Percentiles rank a stretch among this genome's conserved stretches.
Conservation (phyloP, 2,113 vertebrate genomes). For the Paramisgurnus dabryanus region DNA sequence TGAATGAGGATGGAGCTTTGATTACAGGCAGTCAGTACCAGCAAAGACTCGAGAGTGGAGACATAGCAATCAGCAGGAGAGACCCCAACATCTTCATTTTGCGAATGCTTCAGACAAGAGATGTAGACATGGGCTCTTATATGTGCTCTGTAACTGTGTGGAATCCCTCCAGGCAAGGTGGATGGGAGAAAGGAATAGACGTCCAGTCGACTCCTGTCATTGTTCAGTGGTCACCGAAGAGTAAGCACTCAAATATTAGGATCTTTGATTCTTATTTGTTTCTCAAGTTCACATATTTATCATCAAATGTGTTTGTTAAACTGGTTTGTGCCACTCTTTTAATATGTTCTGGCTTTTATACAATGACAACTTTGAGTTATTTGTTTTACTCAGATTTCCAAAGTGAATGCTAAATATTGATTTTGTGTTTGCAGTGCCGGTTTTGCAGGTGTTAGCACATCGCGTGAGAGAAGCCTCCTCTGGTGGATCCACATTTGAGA, state of each 20-base stretch:
- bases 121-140: slow-evolving; percentile 78
- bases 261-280: neutral
- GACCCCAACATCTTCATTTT: slow-evolving; percentile 72
- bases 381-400: neutral
- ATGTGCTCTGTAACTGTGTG: slow-evolving; percentile 78
- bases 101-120: slow-evolving; percentile 79
- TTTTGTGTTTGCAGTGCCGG: slow-evolving; percentile 48
- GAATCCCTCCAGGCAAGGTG: slow-evolving; percentile 70
- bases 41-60: slow-evolving; percentile 70
- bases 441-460: slow-evolving; percentile 66
- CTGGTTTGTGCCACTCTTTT: too few species aligned
- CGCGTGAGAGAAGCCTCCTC: slow-evolving; percentile 81
- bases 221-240: slow-evolving; percentile 78
- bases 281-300: neutral
- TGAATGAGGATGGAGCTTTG: slow-evolving; percentile 77
- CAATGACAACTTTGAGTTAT: too few species aligned
- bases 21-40: slow-evolving; percentile 64
- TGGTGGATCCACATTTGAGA: slow-evolving; percentile 92
- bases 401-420: neutral
- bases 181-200: slow-evolving; percentile 79
- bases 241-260: slow-evolving; percentile 62
- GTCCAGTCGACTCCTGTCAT: slow-evolving; percentile 69
- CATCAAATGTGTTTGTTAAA: too few species aligned
- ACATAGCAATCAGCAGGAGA: slow-evolving; percentile 75
- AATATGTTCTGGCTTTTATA: too few species aligned